These are phyloP conservation scores for Ctena decussata DNA, from an alignment of 2,888 invertebrate species.

Conservation along the genomic window DNA sequence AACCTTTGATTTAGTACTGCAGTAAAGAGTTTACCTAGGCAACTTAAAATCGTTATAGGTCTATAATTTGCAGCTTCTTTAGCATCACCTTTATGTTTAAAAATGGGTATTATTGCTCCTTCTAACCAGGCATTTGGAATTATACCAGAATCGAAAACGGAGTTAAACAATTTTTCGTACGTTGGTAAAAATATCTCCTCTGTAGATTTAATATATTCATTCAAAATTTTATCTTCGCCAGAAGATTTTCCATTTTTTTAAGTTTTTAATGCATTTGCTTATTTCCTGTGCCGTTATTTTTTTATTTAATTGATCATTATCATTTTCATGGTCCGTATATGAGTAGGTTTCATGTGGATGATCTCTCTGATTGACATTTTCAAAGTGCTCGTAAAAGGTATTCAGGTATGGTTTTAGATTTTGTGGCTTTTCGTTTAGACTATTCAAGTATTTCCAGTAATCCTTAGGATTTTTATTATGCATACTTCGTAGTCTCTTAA, in stretches of 20 bases:
- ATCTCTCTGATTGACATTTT: background rate
- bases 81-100: conserved; percentile 28
- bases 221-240: conserved; percentile 14
- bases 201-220: conserved; percentile 30
- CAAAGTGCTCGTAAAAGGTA: background rate
- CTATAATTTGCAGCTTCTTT: conserved; percentile 40
- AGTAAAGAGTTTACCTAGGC: background rate
- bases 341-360: background rate
- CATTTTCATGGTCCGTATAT: background rate
- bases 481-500: conserved; percentile 6
- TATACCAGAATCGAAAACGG: conserved; percentile 32
- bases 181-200: background rate
- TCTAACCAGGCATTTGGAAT: conserved; percentile 31
- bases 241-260: conserved; percentile 17
- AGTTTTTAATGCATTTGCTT: conserved; percentile 17
- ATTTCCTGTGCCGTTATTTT: conserved; percentile 11
- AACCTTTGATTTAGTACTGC: background rate
- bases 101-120: conserved; percentile 45
- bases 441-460: conserved; percentile 15
- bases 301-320: background rate
- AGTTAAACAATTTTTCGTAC: conserved; percentile 27
- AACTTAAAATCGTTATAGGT: background rate
- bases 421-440: background rate
- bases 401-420: background rate
- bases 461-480: conserved; percentile 6